Conservation (phyloP, 2,888 invertebrate genomes). For the Hanleya hanleyi region DNA sequence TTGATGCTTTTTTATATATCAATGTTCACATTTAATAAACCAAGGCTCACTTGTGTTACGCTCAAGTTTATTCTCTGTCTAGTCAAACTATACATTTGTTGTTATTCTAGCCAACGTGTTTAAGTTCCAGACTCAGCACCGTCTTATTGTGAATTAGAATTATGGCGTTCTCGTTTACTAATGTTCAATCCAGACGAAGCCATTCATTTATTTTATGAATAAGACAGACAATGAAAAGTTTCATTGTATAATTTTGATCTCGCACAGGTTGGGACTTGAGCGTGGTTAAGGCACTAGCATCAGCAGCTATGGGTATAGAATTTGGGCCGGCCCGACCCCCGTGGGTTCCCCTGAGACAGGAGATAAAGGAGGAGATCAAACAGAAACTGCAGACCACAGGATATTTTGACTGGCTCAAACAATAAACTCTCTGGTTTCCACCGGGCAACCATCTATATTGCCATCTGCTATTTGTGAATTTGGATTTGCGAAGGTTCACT, state of each 20-base stretch:
- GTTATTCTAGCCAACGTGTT: too few species aligned
- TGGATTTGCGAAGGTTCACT: too few species aligned
- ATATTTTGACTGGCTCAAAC: conserved; percentile 13
- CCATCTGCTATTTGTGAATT: too few species aligned
- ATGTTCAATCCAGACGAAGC: not conserved
- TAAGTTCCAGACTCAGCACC: too few species aligned
- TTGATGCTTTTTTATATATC: too few species aligned
- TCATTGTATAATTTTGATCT: not conserved
- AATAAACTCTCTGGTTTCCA: too few species aligned
- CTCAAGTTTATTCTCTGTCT: too few species aligned
- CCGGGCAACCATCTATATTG: too few species aligned
- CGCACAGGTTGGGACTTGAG: not conserved
- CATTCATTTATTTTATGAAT: not conserved
- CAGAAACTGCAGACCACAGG: not conserved
- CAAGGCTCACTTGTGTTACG: too few species aligned
- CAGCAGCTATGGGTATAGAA: conserved; percentile 2
- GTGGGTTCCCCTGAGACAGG: not conserved
- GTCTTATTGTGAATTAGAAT: not conserved
- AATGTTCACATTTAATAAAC: too few species aligned
- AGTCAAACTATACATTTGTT: not conserved
- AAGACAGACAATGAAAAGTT: not conserved
- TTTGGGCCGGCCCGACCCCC: conserved; percentile 16
- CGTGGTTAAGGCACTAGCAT: not conserved
- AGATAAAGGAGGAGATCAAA: not conserved
- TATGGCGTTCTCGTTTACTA: too few species aligned